Percentiles rank a stretch among this genome's conserved stretches.
phyloP scores from a whole-genome alignment of 2,888 invertebrate species.

The Bellardia bayeri region DNA sequence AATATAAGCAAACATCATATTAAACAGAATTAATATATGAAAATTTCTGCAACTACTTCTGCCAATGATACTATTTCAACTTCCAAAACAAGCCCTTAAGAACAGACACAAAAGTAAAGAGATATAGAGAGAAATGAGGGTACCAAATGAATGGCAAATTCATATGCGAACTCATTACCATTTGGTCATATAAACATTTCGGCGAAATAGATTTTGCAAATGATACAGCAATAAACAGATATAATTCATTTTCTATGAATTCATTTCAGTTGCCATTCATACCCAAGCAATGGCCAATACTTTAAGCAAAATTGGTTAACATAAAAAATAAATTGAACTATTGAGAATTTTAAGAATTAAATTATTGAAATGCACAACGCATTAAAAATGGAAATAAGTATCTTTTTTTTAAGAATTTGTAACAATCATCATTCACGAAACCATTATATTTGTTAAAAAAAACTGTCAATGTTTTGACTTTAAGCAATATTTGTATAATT shows the following conservation, averaged over 20 bases:
- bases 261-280: not conserved
- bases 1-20: conserved; percentile 51
- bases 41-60: conserved; percentile 6
- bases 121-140: not conserved
- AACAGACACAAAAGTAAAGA: too few species aligned
- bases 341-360: not conserved
- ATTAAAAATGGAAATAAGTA: too few species aligned
- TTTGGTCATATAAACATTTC: not conserved
- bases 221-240: not conserved
- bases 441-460: too few species aligned
- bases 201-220: not conserved
- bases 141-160: not conserved
- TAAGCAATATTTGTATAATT: too few species aligned
- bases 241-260: not conserved
- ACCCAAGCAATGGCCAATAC: not conserved
- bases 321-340: not conserved
- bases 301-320: not conserved
- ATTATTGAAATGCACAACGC: too few species aligned
- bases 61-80: not conserved
- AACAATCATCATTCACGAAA: too few species aligned
- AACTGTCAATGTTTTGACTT: too few species aligned
- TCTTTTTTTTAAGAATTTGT: too few species aligned
- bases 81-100: not conserved
- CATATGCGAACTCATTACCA: not conserved
- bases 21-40: conserved; percentile 51